A percentile compares a stretch with the other conserved stretches of the same genome.
Conservation (phyloP, 2,113 vertebrate genomes). For the Dolichallabes microphthalmus region DNA sequence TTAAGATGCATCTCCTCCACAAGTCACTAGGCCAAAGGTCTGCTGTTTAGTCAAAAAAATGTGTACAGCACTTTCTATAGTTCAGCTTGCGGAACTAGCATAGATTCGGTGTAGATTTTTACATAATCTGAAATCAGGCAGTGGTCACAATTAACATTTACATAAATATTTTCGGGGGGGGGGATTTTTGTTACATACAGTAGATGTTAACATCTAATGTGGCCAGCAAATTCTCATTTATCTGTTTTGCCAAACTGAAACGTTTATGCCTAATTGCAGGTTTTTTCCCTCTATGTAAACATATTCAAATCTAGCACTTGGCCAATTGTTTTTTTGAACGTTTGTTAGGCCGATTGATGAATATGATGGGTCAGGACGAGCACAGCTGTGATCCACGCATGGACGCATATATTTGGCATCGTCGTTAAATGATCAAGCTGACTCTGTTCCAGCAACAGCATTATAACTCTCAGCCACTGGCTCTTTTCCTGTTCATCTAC, state of each 20-base stretch:
- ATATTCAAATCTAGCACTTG: neutral
- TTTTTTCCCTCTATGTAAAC: neutral
- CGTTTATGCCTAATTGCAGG: neutral
- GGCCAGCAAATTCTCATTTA: neutral
- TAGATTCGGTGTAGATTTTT: neutral
- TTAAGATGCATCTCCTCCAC: neutral
- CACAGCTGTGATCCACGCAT: neutral
- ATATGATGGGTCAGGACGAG: conserved; percentile 3
- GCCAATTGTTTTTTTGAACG: neutral
- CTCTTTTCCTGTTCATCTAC: neutral
- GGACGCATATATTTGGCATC: neutral
- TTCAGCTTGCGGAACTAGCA: neutral
- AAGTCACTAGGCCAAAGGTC: neutral
- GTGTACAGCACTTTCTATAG: neutral
- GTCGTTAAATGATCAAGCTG: conserved; percentile 13
- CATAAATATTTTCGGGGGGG: neutral
- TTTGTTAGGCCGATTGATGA: neutral
- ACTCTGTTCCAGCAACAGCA: neutral
- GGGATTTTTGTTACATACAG: too few species aligned
- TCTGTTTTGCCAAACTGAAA: neutral
- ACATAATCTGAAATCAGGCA: neutral
- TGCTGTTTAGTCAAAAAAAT: neutral
- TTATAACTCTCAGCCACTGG: neutral
- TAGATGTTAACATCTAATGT: neutral
- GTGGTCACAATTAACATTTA: neutral